Evolutionary conservation across 2,888 invertebrate genomes (phyloP).

Genomic region (Caenorhabditis imperialis): DNA sequence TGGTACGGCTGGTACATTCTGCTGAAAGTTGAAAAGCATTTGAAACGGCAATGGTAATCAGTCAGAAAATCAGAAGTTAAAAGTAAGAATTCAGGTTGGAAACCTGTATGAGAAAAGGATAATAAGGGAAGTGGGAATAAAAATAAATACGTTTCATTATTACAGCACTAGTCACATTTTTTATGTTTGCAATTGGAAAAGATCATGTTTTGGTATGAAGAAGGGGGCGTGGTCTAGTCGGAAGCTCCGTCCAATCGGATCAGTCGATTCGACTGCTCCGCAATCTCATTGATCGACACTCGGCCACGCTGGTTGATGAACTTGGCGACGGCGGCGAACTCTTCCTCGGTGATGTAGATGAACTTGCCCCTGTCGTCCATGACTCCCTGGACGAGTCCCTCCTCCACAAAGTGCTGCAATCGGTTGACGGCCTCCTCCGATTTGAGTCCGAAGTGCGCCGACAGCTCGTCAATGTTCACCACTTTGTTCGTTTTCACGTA

Average conservation of each 20-base stretch:
- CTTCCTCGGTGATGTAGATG: constrained; percentile 93
- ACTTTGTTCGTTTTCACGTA: constrained; percentile 75
- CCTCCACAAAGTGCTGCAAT: constrained; percentile 87
- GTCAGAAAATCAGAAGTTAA: background rate
- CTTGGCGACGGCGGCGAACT: constrained; percentile 92
- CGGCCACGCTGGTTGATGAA: constrained; percentile 94
- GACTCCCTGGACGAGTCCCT: constrained; percentile 91
- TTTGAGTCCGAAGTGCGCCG: constrained; percentile 71
- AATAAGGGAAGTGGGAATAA: no score
- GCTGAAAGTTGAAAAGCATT: background rate
- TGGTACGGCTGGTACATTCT: constrained; percentile 28
- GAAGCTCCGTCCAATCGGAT: constrained; percentile 85
- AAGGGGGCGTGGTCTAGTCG: no score
- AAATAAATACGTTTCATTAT: no score
- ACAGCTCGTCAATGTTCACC: constrained; percentile 77
- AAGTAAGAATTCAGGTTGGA: background rate
- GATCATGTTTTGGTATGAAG: no score
- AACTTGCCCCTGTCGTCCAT: constrained; percentile 99
- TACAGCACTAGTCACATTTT: no score
- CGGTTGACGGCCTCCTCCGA: constrained; percentile 82
- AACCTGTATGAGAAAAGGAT: no score
- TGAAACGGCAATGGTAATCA: no score
- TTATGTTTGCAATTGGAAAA: no score
- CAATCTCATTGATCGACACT: constrained; percentile 92
- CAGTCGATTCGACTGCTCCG: constrained; percentile 92